Evolutionary conservation across 2,113 vertebrate species (phyloP), one percentile per base, ranked within the genome.

Genomic region (Oenanthe oenanthe): DNA sequence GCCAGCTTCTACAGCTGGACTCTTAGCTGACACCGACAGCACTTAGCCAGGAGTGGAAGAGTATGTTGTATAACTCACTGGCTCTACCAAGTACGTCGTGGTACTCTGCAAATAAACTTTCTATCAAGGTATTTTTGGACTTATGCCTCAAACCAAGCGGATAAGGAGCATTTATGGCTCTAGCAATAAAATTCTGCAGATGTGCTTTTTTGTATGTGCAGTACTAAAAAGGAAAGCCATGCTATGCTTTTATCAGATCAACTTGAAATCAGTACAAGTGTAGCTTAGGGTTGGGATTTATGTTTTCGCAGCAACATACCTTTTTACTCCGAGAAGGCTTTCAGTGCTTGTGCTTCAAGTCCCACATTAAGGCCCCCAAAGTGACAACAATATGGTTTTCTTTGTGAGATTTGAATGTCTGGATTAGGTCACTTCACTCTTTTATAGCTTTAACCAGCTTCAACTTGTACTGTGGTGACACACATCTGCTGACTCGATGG

Each of bases 391-490:
- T 66, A 86, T 80, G 81, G 90, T 97, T 96, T 96, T 97, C 96
- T 98, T 96, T 95, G 97, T 96, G 70, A 94, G 83, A 96, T 95
- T 94, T 98, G 96, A 97, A 98, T 98, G 98, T 98, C 98, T 98
- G 98, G 97, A 98, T 98, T 97, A 97, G 97, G 98, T 99, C 98
- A 98, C 98, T 96, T 97, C 97, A 97, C 98, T 98, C 97, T 97
- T 98, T 98, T 98, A 97, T 97, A 97, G 89, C 79, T 98, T 97
- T 97, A 98, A 99, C 99, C 98, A 98, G 99, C 98, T 99, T 98
- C 97, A 94, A 99, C 99, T 99, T 99, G 99, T 96, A 98, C 94
- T 94, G 96, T 96, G 98, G 99, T 98, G 99, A 99, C 99, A 99
- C 98, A 98, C 98, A 98, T 99, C 98, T 99, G 98, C 98, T 98